phyloP scores from a whole-genome alignment of 2,797 vertebrate species.

The Enoplosus armatus region DNA sequence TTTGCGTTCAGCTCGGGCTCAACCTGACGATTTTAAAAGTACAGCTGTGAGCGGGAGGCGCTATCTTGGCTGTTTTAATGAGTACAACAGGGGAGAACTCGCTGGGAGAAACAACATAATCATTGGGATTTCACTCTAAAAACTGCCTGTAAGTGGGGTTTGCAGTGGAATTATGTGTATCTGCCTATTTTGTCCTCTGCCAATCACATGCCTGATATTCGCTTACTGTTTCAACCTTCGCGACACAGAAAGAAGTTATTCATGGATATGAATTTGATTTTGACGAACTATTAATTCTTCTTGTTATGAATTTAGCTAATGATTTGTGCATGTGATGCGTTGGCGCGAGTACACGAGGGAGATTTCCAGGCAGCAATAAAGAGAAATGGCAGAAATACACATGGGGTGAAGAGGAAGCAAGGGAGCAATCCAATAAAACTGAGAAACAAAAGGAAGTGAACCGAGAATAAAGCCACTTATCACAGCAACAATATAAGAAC shows the following conservation, averaged over 20 bases:
- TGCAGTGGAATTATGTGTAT: too few species aligned
- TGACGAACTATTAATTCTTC: slow-evolving; percentile 1
- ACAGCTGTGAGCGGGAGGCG: slow-evolving; percentile 95
- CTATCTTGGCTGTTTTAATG: slow-evolving; percentile 98
- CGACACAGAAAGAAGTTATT: background rate
- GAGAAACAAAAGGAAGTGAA: slow-evolving; percentile 54
- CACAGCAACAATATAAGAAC: slow-evolving; percentile 48
- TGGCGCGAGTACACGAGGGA: background rate
- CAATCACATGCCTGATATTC: too few species aligned
- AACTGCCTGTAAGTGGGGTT: too few species aligned
- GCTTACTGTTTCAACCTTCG: background rate
- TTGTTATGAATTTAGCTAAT: slow-evolving; percentile 9
- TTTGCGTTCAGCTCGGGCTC: too few species aligned
- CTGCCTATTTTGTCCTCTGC: too few species aligned
- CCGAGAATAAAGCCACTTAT: slow-evolving; percentile 57
- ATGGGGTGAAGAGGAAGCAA: slow-evolving; percentile 26
- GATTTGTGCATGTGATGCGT: background rate
- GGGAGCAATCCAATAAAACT: slow-evolving; percentile 47
- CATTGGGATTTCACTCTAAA: too few species aligned
- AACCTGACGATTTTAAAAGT: slow-evolving; percentile 96
- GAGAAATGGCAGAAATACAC: slow-evolving; percentile 51
- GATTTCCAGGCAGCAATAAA: slow-evolving; percentile 27
- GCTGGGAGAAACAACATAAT: slow-evolving; percentile 81
- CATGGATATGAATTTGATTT: background rate
- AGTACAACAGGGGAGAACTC: slow-evolving; percentile 85